Conservation (phyloP, 2,113 vertebrate genomes). For the Prinia subflava region DNA sequence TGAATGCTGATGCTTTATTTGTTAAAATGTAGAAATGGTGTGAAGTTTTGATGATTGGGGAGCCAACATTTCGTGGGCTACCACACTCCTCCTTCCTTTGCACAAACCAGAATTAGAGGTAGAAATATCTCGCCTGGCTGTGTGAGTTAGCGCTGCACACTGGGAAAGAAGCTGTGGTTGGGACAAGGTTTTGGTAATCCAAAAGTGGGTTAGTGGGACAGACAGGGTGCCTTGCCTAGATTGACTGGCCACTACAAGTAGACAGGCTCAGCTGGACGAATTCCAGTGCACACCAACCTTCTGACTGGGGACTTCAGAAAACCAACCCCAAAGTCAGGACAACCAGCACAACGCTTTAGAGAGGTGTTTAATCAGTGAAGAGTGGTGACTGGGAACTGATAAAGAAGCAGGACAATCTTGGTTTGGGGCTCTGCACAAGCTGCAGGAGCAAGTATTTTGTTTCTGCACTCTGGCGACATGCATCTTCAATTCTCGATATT, state of each 20-base stretch:
- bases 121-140: not conserved
- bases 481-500: not conserved
- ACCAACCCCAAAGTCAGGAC: not conserved
- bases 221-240: too few species aligned
- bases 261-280: accelerated
- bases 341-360: accelerated
- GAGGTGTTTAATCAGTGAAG: not conserved
- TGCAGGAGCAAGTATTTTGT: not conserved
- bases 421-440: not conserved
- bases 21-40: not conserved
- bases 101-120: not conserved
- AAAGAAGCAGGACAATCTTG: not conserved
- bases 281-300: accelerated
- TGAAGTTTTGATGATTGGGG: not conserved
- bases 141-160: accelerated
- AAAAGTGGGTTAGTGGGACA: not conserved
- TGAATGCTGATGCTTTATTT: not conserved
- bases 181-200: not conserved
- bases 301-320: not conserved
- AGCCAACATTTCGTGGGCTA: not conserved
- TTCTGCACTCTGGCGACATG: not conserved
- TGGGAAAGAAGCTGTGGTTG: accelerated
- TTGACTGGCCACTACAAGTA: not conserved
- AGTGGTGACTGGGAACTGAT: not conserved
- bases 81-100: not conserved